These are phyloP conservation scores for Mamestra brassicae DNA, from an alignment of 2,888 invertebrate genomes.

Conservation along the genomic window DNA sequence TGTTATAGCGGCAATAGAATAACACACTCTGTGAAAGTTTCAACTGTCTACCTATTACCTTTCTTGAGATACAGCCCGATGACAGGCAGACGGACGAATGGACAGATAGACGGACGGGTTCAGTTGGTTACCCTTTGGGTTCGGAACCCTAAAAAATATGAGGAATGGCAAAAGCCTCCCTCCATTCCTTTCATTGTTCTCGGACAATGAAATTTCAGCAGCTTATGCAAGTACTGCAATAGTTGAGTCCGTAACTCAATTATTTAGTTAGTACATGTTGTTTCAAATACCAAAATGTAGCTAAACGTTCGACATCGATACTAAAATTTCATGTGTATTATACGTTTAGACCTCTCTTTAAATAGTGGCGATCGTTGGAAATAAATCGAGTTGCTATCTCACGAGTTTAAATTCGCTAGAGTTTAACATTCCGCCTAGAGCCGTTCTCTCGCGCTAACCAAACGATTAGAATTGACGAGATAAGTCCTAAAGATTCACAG, in stretches of 20 bases:
- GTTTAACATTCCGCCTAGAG: slow-evolving; percentile 10
- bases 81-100: no score
- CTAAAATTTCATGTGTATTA: slow-evolving; percentile 29
- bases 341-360: slow-evolving; percentile 14
- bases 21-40: no score
- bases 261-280: not conserved
- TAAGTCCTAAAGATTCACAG: slow-evolving; percentile 1
- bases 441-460: slow-evolving; percentile 5
- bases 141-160: no score
- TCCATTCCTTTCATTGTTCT: no score
- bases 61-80: no score
- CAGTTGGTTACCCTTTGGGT: no score
- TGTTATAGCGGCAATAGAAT: no score
- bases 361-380: slow-evolving; percentile 29
- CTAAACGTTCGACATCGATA: not conserved
- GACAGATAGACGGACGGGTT: no score
- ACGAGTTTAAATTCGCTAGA: slow-evolving; percentile 13
- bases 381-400: slow-evolving; percentile 28
- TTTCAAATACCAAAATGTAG: slow-evolving; percentile 5
- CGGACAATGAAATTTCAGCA: no score
- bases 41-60: no score
- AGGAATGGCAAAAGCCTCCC: no score
- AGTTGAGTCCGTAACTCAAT: not conserved
- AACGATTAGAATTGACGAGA: not conserved
- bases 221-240: not conserved